Evolutionary conservation across 1,140 invertebrate genomes (phyloP).

Genomic region (Lanistes nyassanus): DNA sequence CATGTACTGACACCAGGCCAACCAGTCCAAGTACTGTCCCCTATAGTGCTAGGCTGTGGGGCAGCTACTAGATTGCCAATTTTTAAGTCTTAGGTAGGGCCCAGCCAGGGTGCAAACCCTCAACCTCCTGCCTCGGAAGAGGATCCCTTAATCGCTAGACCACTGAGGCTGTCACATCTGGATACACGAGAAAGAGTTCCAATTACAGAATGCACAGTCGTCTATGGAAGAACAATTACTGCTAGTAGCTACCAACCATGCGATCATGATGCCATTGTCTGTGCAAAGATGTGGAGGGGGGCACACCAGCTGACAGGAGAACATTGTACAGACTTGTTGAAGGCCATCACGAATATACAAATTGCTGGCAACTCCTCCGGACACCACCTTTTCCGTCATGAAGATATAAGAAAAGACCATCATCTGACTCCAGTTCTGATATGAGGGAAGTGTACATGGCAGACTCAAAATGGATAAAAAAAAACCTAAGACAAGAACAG

Average conservation of each 20-base stretch:
- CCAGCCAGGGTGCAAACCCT: no score
- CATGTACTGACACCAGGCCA: no score
- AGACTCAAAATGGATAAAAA: not conserved
- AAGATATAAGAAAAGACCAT: not conserved
- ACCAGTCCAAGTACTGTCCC: no score
- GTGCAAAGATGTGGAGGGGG: conserved; percentile 91
- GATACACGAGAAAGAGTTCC: not conserved
- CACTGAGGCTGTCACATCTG: no score
- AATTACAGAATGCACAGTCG: not conserved
- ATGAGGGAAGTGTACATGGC: not conserved
- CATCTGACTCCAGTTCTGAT: not conserved
- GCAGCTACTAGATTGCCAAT: no score
- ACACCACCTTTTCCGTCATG: conserved; percentile 78
- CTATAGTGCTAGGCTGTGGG: no score
- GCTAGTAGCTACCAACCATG: conserved; percentile 75
- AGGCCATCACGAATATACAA: conserved; percentile 80
- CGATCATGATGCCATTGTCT: conserved; percentile 99
- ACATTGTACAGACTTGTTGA: conserved; percentile 74
- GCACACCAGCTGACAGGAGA: conserved; percentile 75
- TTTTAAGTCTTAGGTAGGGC: no score
- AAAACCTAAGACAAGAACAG: not conserved
- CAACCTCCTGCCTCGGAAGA: no score
- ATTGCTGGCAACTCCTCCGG: conserved; percentile 96
- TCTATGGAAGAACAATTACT: not conserved
- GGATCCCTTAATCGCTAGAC: no score